Conservation (phyloP, 2,888 invertebrate species). For the Achlya flavicornis region DNA sequence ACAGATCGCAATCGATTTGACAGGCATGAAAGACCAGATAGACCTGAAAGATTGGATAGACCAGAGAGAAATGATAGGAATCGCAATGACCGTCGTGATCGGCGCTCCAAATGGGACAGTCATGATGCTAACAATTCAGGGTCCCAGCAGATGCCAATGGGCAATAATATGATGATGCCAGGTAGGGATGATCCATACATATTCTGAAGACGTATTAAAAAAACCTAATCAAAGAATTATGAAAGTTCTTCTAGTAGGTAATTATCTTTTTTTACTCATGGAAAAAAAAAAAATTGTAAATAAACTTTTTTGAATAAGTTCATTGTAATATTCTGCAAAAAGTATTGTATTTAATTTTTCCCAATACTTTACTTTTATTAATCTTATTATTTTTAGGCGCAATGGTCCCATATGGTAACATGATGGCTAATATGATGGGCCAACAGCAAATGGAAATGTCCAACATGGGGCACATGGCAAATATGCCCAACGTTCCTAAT, state of each 20-base stretch:
- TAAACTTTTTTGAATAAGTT: background rate
- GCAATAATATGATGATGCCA: slow-evolving; percentile 43
- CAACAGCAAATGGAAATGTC: slow-evolving; percentile 37
- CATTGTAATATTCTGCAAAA: no score
- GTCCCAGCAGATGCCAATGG: slow-evolving; percentile 15
- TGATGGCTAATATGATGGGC: slow-evolving; percentile 32
- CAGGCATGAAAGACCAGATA: slow-evolving; percentile 26
- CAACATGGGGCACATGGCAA: slow-evolving; percentile 37
- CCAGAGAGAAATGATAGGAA: slow-evolving; percentile 22
- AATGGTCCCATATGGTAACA: slow-evolving; percentile 47
- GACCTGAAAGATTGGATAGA: slow-evolving; percentile 27
- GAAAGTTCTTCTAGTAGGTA: no score
- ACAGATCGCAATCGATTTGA: slow-evolving; percentile 28
- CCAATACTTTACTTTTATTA: no score
- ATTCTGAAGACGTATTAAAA: no score
- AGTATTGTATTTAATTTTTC: no score
- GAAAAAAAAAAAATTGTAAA: background rate
- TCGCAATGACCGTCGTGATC: slow-evolving; percentile 39
- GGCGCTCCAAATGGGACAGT: slow-evolving; percentile 48
- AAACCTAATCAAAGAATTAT: no score
- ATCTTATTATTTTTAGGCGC: slow-evolving; percentile 31
- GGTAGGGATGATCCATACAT: slow-evolving; percentile 32
- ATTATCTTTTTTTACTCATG: no score
- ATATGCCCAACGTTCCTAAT: slow-evolving; percentile 41
- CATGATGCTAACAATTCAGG: slow-evolving; percentile 20